phyloP scores from a whole-genome alignment of 1,140 invertebrate species.

The Hesperophylax magnus region DNA sequence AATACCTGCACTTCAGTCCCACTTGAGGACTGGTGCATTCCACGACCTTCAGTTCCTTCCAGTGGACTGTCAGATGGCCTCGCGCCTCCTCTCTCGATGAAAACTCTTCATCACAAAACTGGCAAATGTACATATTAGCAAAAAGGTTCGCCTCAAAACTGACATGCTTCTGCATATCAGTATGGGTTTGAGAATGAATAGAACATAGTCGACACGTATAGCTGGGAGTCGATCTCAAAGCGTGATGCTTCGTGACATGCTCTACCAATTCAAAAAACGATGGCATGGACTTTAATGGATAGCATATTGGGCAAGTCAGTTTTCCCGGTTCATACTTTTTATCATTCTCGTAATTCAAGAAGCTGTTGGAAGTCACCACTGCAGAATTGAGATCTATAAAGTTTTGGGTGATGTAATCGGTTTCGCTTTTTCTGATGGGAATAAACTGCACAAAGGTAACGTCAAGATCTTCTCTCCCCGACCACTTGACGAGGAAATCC shows the following conservation, averaged over 20 bases:
- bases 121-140: slow-evolving; percentile 67
- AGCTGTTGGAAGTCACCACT: slow-evolving; percentile 61
- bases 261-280: slow-evolving; percentile 58
- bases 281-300: slow-evolving; percentile 57
- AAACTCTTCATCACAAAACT: slow-evolving; percentile 69
- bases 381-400: slow-evolving; percentile 61
- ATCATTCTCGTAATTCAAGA: slow-evolving; percentile 58
- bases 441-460: slow-evolving; percentile 65
- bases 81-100: slow-evolving; percentile 62
- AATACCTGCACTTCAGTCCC: slow-evolving; percentile 67
- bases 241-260: slow-evolving; percentile 66
- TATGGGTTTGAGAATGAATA: slow-evolving; percentile 62
- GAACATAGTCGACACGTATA: slow-evolving; percentile 67
- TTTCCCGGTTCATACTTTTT: slow-evolving; percentile 42
- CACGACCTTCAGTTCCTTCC: slow-evolving; percentile 62
- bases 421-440: slow-evolving; percentile 63
- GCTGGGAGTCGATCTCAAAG: slow-evolving; percentile 61
- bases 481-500: slow-evolving; percentile 59
- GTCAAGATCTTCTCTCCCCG: slow-evolving; percentile 67
- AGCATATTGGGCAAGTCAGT: slow-evolving; percentile 62
- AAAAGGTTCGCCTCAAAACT: slow-evolving; percentile 63
- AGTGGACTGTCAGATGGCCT: slow-evolving; percentile 64
- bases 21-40: slow-evolving; percentile 69
- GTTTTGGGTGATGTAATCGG: slow-evolving; percentile 62
- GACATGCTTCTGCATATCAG: slow-evolving; percentile 62